phyloP scores from a whole-genome alignment of 2,113 vertebrate genomes.

The Prochilodus magdalenae region DNA sequence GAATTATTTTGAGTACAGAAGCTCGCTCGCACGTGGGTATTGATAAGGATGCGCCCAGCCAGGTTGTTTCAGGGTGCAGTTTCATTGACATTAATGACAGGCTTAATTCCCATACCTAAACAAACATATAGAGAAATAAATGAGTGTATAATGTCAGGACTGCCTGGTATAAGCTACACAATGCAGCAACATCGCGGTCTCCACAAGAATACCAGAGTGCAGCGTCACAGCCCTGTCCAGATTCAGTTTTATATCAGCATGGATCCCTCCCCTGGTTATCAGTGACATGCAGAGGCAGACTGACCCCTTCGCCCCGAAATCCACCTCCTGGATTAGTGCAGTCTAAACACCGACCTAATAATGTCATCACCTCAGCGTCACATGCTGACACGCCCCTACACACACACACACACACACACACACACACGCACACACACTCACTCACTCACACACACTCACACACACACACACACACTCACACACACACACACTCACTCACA shows the following conservation, averaged over 20 bases:
- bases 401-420: neutral
- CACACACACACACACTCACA: neutral
- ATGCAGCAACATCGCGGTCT: neutral
- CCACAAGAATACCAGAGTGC: neutral
- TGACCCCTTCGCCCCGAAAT: slow-evolving; percentile 24
- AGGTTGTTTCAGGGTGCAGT: no score
- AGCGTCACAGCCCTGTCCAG: neutral
- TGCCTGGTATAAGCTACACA: no score
- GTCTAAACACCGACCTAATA: slow-evolving; percentile 30
- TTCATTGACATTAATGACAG: no score
- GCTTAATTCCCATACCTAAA: no score
- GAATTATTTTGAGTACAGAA: no score
- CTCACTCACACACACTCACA: neutral
- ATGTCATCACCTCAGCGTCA: slow-evolving; percentile 26
- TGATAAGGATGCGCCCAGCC: no score
- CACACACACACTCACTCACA: neutral
- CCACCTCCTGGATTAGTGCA: slow-evolving; percentile 33
- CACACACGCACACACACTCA: neutral
- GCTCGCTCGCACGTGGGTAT: no score
- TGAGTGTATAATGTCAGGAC: no score
- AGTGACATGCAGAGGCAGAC: slow-evolving; percentile 24
- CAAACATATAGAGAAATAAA: no score
- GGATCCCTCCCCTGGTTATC: slow-evolving; percentile 5
- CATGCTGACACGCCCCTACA: neutral
- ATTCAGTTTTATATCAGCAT: neutral